Conservation (phyloP, 1,140 invertebrate species). For the Cydia pomonella region DNA sequence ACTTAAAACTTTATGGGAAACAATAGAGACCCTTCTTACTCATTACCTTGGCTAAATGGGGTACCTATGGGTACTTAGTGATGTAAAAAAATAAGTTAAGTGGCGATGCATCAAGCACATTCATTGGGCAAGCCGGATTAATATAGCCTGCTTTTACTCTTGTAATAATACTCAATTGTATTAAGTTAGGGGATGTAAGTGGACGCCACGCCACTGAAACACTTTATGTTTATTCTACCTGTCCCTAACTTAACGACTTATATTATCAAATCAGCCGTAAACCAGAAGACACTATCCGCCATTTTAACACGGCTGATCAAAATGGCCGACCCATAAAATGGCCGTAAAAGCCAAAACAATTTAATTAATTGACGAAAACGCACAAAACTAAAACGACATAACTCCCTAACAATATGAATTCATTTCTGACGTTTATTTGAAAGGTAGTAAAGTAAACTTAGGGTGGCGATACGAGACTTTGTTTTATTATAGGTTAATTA, state of each 20-base stretch:
- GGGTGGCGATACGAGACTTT: not conserved
- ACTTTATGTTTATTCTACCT: not conserved
- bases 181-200: too few relatives aligned
- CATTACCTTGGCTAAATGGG: too few relatives aligned
- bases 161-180: too few relatives aligned
- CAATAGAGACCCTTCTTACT: too few relatives aligned
- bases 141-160: too few relatives aligned
- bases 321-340: constrained; percentile 15
- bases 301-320: not conserved
- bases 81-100: too few relatives aligned
- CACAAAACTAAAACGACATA: not conserved
- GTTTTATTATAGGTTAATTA: constrained; percentile 14
- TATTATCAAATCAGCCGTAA: not conserved
- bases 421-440: not conserved
- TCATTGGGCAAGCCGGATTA: too few relatives aligned
- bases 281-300: constrained; percentile 5
- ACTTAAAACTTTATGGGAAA: too few relatives aligned
- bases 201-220: too few relatives aligned
- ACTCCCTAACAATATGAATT: not conserved
- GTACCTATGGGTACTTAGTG: too few relatives aligned
- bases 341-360: constrained; percentile 14
- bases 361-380: constrained; percentile 15
- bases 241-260: not conserved
- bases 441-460: not conserved
- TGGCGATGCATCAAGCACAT: too few relatives aligned